Conservation (phyloP, 2,113 vertebrate genomes). For the Sarotherodon lohbergeri region DNA sequence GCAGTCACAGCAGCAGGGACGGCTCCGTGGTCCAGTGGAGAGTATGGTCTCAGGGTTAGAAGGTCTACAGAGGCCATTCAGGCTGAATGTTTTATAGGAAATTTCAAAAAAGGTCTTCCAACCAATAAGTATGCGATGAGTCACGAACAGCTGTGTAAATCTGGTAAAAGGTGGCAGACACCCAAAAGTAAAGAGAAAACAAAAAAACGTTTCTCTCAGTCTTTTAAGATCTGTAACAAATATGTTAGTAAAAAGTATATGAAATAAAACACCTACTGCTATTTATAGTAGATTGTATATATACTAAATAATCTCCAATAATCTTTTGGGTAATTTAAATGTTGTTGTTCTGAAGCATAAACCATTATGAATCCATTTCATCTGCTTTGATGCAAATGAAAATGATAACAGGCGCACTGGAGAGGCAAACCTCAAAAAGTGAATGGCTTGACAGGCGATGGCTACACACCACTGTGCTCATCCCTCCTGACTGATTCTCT, state of each 20-base stretch:
- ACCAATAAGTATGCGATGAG: not conserved
- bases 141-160: not conserved
- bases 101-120: not conserved
- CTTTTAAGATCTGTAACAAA: not conserved
- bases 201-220: not conserved
- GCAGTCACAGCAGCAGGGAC: not conserved
- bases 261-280: not conserved
- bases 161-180: not conserved
- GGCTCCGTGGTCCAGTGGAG: not conserved
- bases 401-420: not conserved
- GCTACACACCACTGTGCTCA: not conserved
- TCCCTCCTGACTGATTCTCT: not conserved
- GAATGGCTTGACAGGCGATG: accelerated
- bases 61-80: not conserved
- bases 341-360: not conserved
- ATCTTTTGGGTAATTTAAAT: not conserved
- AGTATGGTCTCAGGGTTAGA: not conserved
- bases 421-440: accelerated
- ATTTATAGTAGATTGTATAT: not conserved
- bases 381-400: not conserved
- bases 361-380: not conserved
- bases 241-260: not conserved
- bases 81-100: not conserved
- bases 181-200: not conserved
- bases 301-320: not conserved